These are phyloP conservation scores for Zoanthus sansibaricus DNA, from an alignment of 92 coral and sea anemone genomes.

Conservation along the genomic window DNA sequence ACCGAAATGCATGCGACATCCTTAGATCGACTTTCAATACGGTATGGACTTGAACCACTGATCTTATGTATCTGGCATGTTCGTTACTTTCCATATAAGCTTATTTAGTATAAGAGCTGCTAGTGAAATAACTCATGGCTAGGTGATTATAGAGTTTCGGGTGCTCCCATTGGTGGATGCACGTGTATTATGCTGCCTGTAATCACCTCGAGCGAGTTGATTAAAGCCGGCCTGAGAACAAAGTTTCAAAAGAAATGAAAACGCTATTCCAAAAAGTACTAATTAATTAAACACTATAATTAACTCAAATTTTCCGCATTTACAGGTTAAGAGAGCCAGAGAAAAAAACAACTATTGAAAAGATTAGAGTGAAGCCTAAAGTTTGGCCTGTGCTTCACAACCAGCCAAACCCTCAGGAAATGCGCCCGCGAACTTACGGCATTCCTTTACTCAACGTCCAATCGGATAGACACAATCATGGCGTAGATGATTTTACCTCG, in stretches of 20 bases:
- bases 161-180: too few relatives aligned
- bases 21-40: too few relatives aligned
- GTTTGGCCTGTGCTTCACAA: background rate
- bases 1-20: too few relatives aligned
- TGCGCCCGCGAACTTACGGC: slow-evolving; percentile 1
- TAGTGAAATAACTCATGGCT: too few relatives aligned
- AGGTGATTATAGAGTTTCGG: too few relatives aligned
- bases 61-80: too few relatives aligned
- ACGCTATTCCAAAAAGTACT: background rate
- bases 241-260: background rate
- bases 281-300: background rate
- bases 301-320: background rate
- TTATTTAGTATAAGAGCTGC: too few relatives aligned
- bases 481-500: background rate
- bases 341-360: background rate
- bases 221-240: background rate
- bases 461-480: background rate
- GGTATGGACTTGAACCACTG: too few relatives aligned
- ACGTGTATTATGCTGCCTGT: too few relatives aligned
- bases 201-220: too few relatives aligned
- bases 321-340: background rate
- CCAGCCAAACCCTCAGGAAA: background rate
- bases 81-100: too few relatives aligned
- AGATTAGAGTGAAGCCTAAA: background rate
- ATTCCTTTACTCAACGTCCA: background rate